Percentiles rank a stretch among this genome's conserved stretches.
These are phyloP conservation scores for Gadopsis bispinosus DNA, from an alignment of 2,797 vertebrate species.

Conservation along the genomic window DNA sequence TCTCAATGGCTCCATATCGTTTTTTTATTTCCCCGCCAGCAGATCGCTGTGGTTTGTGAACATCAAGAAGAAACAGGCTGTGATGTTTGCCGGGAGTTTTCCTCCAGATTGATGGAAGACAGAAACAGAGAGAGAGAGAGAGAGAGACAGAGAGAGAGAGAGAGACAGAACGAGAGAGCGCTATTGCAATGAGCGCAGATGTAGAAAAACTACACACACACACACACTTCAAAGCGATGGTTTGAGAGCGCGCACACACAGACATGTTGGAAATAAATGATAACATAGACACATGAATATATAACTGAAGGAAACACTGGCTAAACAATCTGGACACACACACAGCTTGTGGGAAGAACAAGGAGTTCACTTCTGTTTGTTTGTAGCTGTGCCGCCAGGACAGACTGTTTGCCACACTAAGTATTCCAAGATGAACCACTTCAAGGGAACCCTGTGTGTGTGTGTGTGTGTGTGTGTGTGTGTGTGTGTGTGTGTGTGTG, in stretches of 20 bases:
- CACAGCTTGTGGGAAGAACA: constrained; percentile 42
- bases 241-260: neutral
- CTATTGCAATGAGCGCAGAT: constrained; percentile 64
- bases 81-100: constrained; percentile 44
- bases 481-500: constrained; percentile 7
- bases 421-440: constrained; percentile 60
- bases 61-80: constrained; percentile 36
- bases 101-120: constrained; percentile 55
- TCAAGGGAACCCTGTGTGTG: constrained; percentile 29
- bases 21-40: constrained; percentile 36
- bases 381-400: constrained; percentile 63
- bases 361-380: constrained; percentile 56
- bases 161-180: constrained; percentile 5
- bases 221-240: constrained; percentile 46
- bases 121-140: constrained; percentile 23
- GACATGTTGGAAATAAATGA: constrained; percentile 16
- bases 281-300: constrained; percentile 17
- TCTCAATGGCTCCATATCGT: constrained; percentile 46
- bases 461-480: constrained; percentile 8
- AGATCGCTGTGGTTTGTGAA: constrained; percentile 44
- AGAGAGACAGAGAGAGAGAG: neutral
- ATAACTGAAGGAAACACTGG: constrained; percentile 10
- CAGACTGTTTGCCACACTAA: constrained; percentile 49
- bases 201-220: constrained; percentile 1
- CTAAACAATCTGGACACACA: neutral